Base-by-base conservation (phyloP, 2,113 vertebrate species). In the Myrmecobius fasciatus region DNA sequence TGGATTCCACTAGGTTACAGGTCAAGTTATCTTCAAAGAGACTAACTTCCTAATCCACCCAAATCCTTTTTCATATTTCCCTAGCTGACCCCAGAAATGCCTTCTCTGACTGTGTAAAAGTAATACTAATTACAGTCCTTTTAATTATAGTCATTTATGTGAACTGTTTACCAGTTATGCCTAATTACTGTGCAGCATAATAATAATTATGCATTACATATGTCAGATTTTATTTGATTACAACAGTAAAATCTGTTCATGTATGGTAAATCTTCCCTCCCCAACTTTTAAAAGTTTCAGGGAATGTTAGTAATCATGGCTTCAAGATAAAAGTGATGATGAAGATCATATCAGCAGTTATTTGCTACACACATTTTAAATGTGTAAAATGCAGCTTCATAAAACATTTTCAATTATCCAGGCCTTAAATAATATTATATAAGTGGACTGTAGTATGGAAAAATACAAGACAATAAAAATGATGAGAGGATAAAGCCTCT, bases 171-270 rank as follows among this genome's bases (percentile, higher is more conserved):
- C 67, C 67, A 83, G 67, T 83, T 83, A 83, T 83, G 67, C 67
- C 67, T 83, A 83, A 83, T 83, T 83, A 83, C 67, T 43, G 67
- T 83, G 67, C 67, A 83, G 67, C 67, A 83, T 83, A 83, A 43
- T 43, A 83, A 83, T 83, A 83, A 83, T 83, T 43, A 83, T 83
- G 67, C 67, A 83, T 83, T 83, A 83, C 67, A 83, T 43, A 83
- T 83, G 67, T 83, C 67, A 83, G 67, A 83, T 83, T 83, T 83
- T 83, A 83, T 83, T 83, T 83, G 67, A 83, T 83, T 83, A 83
- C 67, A 83, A 83, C 67, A 83, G n/a, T 83, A 43, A 83, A 83
- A 83, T 83, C 67, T 83, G 60, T 75, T 83, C n/a, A 24, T 83
- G 17, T 83, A 83, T 83, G 67, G 67, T 83, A 43, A 83, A n/a